Base-by-base conservation (phyloP, 2,797 vertebrate species). In the Anomalospiza imberbis region DNA sequence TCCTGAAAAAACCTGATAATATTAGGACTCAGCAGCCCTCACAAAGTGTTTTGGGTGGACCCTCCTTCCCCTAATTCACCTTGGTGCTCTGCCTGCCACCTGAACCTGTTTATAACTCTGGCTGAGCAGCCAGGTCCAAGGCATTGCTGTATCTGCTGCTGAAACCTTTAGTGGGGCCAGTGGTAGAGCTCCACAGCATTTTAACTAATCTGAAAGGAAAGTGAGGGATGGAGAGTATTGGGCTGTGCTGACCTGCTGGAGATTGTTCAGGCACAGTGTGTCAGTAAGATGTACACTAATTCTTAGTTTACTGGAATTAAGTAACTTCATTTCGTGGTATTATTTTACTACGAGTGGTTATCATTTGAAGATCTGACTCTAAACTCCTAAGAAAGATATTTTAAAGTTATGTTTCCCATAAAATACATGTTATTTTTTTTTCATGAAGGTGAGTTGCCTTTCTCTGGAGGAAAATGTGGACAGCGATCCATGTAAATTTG, bases 401-500 rank as follows among this genome's bases (percentile, higher is more conserved):
- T 62, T 53, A 57, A 57, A 66, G 17, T 4, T 68, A 18, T 25
- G 13, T 76, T 93, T 71, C 75, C 72, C 13, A 28, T 32, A 51
- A 62, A 80, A 51, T 42, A 32, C 14, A 7, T 31, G 25, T 8
- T 14, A 0, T 31, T 63, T 32, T 72, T 60, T 70, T 67, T 40
- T 14, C 3, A 3, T 90, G 20, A 96, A 99, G 99, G 98, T 99
- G 85, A 99, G 98, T 98, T 99, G 98, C 98, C 98, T 99, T 97
- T 99, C 98, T 88, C 97, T 99, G 89, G 99, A 99, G 96, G 99
- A 99, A 92, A 99, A 98, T 18, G 97, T 98, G 89, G 99, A 99
- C 79, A 98, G 98, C 0, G 99, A 99, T 97, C 98, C 99, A 88
- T 99, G 99, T 97, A 99, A 99, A 97, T 99, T 99, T 97, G 98